Evolutionary conservation across 2,888 invertebrate species (phyloP), one percentile per base, ranked within the genome.

Genomic region (Orthonevra nobilis): DNA sequence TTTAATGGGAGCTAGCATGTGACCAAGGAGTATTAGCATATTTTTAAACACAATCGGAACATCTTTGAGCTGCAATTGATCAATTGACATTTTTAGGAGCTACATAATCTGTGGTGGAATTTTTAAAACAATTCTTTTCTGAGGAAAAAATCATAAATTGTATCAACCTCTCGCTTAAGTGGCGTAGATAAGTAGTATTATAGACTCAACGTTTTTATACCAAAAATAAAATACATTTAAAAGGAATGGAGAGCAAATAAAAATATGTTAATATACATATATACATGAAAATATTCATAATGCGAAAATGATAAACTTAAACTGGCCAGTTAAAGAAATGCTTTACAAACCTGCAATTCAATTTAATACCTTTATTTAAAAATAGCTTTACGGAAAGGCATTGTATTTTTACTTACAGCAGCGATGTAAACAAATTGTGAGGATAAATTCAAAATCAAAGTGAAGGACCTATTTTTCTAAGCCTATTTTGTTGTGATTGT

Each of bases 251-350:
- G 72, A 50, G 32, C 42, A 50, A 36, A 58, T 38, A 63, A 73
- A 58, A 61, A n/a, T n/a, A n/a, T n/a, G n/a, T n/a, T n/a, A 70
- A 64, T 44, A 64, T 77, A 46, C 70, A 70, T 70, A 64, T 77
- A 70, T 77, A 77, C 70, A 75, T 70, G 70, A 42, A 50, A 42
- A 40, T 23, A 56, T 44, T 26, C 46, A 26, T 30, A 46, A 52
- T 60, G 72, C 48, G 66, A 66, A 61, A 60, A 66, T 26, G 48
- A 56, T 54, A 54, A 66, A 66, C 54, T 54, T 73, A 66, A 68
- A 73, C 73, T 79, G 79, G 79, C 73, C 79, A 79, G 79, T 79
- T 73, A 73, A 73, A 66, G 66, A 73, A 58, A 79, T 79, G 79
- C 73, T 73, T 79, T 72, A 68, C 40, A 79, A 54, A 73, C 54